Conservation (phyloP, 2,113 vertebrate species). For the Mormyrus lacerda region DNA sequence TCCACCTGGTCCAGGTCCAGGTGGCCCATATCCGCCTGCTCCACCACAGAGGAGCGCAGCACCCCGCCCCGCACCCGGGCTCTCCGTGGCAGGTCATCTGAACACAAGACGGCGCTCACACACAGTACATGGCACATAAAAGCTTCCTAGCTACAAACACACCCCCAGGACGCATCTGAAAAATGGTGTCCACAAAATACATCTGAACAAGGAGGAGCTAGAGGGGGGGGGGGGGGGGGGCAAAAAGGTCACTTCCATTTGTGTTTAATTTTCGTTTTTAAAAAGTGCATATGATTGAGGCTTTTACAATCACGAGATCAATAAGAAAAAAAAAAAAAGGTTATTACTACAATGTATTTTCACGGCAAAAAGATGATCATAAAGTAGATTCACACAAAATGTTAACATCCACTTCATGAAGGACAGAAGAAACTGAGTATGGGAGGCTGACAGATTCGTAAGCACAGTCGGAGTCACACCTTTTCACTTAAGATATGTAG, state of each 20-base stretch:
- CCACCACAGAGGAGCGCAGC: conserved; percentile 6
- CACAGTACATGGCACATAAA: not conserved
- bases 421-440: not conserved
- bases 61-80: conserved; percentile 19
- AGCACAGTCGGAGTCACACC: not conserved
- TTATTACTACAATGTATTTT: not conserved
- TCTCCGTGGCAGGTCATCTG: conserved; percentile 58
- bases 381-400: not conserved
- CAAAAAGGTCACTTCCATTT: no score
- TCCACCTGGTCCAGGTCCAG: conserved; percentile 58
- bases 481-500: not conserved
- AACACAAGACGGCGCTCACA: not conserved
- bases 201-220: not conserved
- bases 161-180: no score
- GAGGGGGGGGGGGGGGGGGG: no score
- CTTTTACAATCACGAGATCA: not conserved
- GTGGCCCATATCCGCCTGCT: conserved; percentile 33
- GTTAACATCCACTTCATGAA: not conserved
- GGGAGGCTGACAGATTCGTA: not conserved
- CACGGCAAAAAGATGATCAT: not conserved
- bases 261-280: not conserved
- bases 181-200: not conserved
- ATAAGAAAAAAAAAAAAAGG: not conserved
- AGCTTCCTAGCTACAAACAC: not conserved
- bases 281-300: not conserved